Base-by-base conservation (phyloP, 35 echinoderm and acorn worm species). In the Eucidaris tribuloides region DNA sequence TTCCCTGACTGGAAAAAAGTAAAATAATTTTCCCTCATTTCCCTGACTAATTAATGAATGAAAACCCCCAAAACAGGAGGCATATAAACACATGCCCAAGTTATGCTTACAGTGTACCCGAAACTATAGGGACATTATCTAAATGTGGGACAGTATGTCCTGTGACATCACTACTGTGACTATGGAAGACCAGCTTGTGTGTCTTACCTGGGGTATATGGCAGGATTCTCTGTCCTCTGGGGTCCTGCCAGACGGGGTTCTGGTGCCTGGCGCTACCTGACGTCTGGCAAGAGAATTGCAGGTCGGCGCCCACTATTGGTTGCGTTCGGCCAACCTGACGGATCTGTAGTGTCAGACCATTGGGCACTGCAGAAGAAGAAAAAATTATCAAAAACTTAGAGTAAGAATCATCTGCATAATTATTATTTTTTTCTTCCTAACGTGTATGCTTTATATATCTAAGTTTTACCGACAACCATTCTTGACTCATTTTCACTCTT, bases 191-290 rank as follows among this genome's bases (percentile, higher is more conserved):
- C 56, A 24, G n/a, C 30, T 0, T 0, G 17, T 59, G 9, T 59
- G 22, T 38, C 31, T 18, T 1, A 25, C 31, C 31, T 68, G 7
- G 31, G 3, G 22, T 30, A 18, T 36, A 19, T 33, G 71, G 58
- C 25, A 50, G 42, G 36, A 94, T 81, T 22, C 76, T 65, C 58
- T 89, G 70, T 11, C 86, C 81, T 50, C 59, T 71, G 18, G 92
- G 92, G 3, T 82, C 78, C 36, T 77, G 65, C 92, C 92, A 94
- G 4, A 81, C 36, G 14, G 92, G 92, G 59, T 80, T 37, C 23
- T 66, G 78, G 11, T 45, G 46, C 30, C 70, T 71, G 24, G 71
- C 65, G 22, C 65, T 57, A n/a, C 80, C 66, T 33, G 79, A 71
- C 22, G 58, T 72, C 44, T 86, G 44, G 56, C 91, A 93, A 25